Base-by-base conservation (phyloP, 1,140 invertebrate species). In the Ceratina australensis region DNA sequence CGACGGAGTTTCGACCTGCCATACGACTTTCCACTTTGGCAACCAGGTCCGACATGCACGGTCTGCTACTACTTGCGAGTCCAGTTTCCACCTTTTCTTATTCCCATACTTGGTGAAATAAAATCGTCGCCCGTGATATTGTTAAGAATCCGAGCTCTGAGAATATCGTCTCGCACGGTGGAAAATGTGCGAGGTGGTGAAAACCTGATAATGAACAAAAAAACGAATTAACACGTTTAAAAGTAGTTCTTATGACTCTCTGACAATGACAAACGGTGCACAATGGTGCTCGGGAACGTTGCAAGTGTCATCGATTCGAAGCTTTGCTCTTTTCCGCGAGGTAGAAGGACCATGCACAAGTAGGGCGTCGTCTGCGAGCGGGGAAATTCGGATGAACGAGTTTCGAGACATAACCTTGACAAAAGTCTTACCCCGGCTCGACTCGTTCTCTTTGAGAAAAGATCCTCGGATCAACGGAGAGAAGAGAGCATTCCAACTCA, bases 381-480 rank as follows among this genome's bases (percentile, higher is more conserved):
- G 22, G 22, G 42, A 56, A 78, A 63, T 63, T 78, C 59, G 67
- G 59, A 72, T 49, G 75, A 72, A 56, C 75, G 68, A 72, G 75
- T 64, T 72, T 60, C 75, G 59, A 63, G 75, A 47, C 59, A 64
- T 78, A 78, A 78, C 75, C 75, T 78, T 78, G 75, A 78, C 67
- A 78, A 78, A 72, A 64, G 75, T 60, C 59, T 78, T 72, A 78
- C 54, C 54, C 60, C 57, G 68, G 49, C 15, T 50, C 49, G 18
- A 20, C 18, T 71, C 57, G 61, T 56, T 65, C 52, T 60, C 73
- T 64, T 64, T n/a, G 65, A 24, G 33, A 24, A 22, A 15, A 60
- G 68, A 71, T 50, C 73, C 63, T 28, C 50, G 68, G 64, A 83
- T 76, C 72, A 60, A 54, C 69, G 56, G 49, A 61, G 65, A 74